Evolutionary conservation across 2,888 invertebrate genomes (phyloP).

Genomic region (Tipula lateralis): DNA sequence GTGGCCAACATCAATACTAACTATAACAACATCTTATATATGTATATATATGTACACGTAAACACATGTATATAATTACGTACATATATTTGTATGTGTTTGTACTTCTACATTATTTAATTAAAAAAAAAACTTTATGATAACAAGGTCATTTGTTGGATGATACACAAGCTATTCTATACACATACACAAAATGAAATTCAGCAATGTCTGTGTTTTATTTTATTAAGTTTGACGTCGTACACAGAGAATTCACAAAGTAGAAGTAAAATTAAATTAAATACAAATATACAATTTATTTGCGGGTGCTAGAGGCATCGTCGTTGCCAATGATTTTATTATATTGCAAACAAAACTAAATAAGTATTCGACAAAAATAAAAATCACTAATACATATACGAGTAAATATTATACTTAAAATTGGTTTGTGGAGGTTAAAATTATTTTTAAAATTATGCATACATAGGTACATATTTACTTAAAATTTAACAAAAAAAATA

Average conservation of each 20-base stretch:
- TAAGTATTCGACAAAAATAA: neutral
- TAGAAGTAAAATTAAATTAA: neutral
- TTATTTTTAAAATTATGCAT: neutral
- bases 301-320: neutral
- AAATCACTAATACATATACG: neutral
- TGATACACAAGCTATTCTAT: conserved; percentile 2
- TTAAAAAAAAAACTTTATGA: conserved; percentile 7
- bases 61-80: neutral
- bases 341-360: neutral
- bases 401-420: too few species aligned
- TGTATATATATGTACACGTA: neutral
- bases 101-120: neutral
- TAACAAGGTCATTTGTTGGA: conserved; percentile 28
- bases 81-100: neutral
- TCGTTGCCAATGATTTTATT: neutral
- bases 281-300: neutral
- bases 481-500: neutral
- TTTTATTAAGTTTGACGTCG: neutral
- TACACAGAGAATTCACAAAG: neutral
- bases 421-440: neutral
- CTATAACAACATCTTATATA: neutral
- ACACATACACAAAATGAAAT: neutral
- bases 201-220: neutral
- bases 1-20: neutral
- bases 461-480: neutral